These are phyloP conservation scores for Nemotelus nigrinus DNA, from an alignment of 2,888 invertebrate species.

Conservation along the genomic window DNA sequence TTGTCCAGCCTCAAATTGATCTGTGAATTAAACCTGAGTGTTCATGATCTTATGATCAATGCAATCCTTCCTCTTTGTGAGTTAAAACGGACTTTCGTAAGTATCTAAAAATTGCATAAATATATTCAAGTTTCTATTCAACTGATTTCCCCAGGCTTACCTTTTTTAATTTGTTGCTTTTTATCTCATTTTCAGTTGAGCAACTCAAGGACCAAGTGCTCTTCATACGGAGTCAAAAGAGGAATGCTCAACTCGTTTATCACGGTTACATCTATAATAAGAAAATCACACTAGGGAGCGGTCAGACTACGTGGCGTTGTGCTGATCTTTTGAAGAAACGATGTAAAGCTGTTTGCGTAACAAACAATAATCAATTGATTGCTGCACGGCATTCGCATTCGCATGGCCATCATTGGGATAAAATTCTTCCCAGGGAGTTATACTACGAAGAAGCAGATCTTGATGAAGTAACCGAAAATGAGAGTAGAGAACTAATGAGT, in stretches of 20 bases:
- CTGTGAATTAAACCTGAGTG: too few relatives aligned
- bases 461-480: slow-evolving; percentile 47
- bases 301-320: slow-evolving; percentile 54
- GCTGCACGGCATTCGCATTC: slow-evolving; percentile 41
- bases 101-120: neutral
- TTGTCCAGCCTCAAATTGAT: too few relatives aligned
- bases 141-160: neutral
- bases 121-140: neutral
- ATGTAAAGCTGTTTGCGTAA: slow-evolving; percentile 52
- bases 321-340: slow-evolving; percentile 51
- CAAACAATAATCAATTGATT: slow-evolving; percentile 50
- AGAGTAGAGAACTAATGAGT: too few relatives aligned
- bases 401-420: slow-evolving; percentile 50
- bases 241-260: slow-evolving; percentile 55
- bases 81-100: neutral
- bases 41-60: too few relatives aligned
- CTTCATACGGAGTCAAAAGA: slow-evolving; percentile 55
- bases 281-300: slow-evolving; percentile 51
- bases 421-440: slow-evolving; percentile 44
- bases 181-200: neutral
- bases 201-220: slow-evolving; percentile 43
- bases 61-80: neutral
- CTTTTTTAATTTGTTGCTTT: neutral
- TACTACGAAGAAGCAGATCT: slow-evolving; percentile 51
- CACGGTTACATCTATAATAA: slow-evolving; percentile 54